Percentiles rank a stretch among this genome's conserved stretches.
These are phyloP conservation scores for Mesorhabditis belari DNA, from an alignment of 2,888 invertebrate species.

Conservation along the genomic window DNA sequence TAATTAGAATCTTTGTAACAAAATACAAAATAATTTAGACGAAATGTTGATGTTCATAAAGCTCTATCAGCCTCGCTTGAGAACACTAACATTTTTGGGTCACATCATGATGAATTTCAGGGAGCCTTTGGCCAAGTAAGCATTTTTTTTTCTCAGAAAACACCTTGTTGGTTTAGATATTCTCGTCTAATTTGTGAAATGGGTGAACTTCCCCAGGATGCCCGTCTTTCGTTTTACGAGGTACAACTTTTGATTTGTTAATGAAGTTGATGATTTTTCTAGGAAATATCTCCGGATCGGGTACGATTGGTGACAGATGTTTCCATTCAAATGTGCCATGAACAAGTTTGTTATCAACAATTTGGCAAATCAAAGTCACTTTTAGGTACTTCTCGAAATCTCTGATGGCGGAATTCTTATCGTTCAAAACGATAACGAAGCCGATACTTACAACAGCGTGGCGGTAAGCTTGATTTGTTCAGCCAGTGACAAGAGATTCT, in stretches of 20 bases:
- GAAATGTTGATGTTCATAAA: constrained; percentile 91
- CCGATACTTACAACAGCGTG: constrained; percentile 13
- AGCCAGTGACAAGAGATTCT: too few species aligned
- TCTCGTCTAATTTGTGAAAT: constrained; percentile 7
- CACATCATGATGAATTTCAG: constrained; percentile 81
- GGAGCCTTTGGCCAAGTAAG: constrained; percentile 70
- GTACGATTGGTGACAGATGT: constrained; percentile 59
- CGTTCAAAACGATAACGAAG: constrained; percentile 71
- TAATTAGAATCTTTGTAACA: constrained; percentile 38
- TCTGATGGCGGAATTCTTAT: constrained; percentile 96
- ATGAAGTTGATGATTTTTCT: too few species aligned
- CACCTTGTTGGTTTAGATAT: too few species aligned
- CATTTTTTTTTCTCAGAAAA: too few species aligned
- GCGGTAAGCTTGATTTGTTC: too few species aligned
- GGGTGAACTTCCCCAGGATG: constrained; percentile 68
- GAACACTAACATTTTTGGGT: constrained; percentile 89
- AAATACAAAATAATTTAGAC: constrained; percentile 8
- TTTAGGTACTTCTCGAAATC: constrained; percentile 61
- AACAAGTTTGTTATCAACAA: too few species aligned
- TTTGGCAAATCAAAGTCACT: too few species aligned
- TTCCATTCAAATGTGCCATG: constrained; percentile 66
- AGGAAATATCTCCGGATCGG: constrained; percentile 72
- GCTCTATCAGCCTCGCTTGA: constrained; percentile 85
- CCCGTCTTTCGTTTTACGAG: constrained; percentile 63
- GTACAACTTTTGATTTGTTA: too few species aligned